Evolutionary conservation across 2,888 invertebrate species (phyloP), one percentile per base, ranked within the genome.

Genomic region (Lasiommata megera): DNA sequence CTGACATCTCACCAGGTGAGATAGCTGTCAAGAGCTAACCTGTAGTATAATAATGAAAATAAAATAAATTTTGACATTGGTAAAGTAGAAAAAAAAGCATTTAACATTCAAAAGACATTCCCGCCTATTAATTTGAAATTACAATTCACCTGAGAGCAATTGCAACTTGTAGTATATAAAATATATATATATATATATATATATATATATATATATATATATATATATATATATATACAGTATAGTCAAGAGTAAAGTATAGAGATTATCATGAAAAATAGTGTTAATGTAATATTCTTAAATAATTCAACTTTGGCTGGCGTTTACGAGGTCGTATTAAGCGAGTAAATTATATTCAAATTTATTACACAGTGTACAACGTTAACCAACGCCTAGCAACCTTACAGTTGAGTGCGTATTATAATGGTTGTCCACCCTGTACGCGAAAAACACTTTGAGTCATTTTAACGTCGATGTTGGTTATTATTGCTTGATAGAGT

Each of bases 291-390:
- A 29, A 46, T 46, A 31, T 31, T 46, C 46, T 9, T 31, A 16
- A 46, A 29, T 46, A 31, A 31, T 17, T 31, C 16, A 17, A 31
- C 37, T 48, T 51, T 28, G 51, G 28, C 38, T 3, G 16, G 16
- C 23, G 37, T 51, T 52, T 52, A 52, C 52, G 31, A 41, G 41
- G 40, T 43, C 11, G 17, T 18, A 41, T 14, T 41, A 48, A 48
- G 41, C 41, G 38, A 56, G 31, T 47, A 11, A 52, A 56, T 43
- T 23, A 37, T 52, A 52, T 57, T 53, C 46, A 57, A 53, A 47
- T 57, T 53, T 38, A 57, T 41, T 38, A 43, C 50, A 28, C 31
- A 12, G 31, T 41, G 41, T 48, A 36, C 36, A 56, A 50, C 31
- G 17, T 43, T 31, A 14, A 12, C 43, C 36, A n/a, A 1, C 3